Percentiles rank a stretch among this genome's conserved stretches.
Conservation (phyloP, 2,888 invertebrate species). For the Cyclophora punctaria region DNA sequence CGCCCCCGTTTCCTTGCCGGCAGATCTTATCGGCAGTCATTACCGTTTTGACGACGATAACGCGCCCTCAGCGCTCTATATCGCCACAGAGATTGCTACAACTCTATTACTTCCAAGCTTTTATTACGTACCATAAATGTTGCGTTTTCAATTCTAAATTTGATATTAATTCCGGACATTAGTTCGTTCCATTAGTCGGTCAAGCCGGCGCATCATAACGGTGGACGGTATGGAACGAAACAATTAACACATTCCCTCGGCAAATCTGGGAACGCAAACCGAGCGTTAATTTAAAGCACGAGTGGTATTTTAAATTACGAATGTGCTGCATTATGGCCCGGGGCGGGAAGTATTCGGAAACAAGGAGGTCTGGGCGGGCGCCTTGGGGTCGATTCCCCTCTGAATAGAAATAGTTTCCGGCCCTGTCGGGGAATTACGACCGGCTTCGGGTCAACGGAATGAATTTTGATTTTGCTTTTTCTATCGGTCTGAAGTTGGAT, state of each 20-base stretch:
- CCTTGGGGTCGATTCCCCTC: slow-evolving; percentile 50
- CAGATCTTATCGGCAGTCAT: slow-evolving; percentile 44
- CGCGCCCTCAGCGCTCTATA: slow-evolving; percentile 31
- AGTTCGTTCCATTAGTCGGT: slow-evolving; percentile 27
- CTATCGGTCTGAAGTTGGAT: slow-evolving; percentile 44
- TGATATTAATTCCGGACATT: slow-evolving; percentile 18
- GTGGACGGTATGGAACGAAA: slow-evolving; percentile 29
- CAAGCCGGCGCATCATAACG: slow-evolving; percentile 35
- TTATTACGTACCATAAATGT: slow-evolving; percentile 26
- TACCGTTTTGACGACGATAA: slow-evolving; percentile 46
- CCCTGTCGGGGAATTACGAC: slow-evolving; percentile 49
- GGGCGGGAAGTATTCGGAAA: slow-evolving; percentile 42
- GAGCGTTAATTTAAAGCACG: slow-evolving; percentile 34
- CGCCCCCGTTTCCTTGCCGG: slow-evolving; percentile 36
- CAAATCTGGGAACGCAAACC: slow-evolving; percentile 33
- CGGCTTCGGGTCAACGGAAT: slow-evolving; percentile 56
- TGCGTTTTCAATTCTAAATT: slow-evolving; percentile 18
- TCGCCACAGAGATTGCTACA: slow-evolving; percentile 33
- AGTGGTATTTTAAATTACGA: slow-evolving; percentile 42
- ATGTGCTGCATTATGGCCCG: slow-evolving; percentile 26
- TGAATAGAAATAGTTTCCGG: slow-evolving; percentile 67
- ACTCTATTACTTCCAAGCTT: slow-evolving; percentile 40
- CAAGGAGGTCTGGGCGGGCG: slow-evolving; percentile 35
- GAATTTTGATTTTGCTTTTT: slow-evolving; percentile 69
- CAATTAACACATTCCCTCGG: slow-evolving; percentile 47